Evolutionary conservation across 2,797 vertebrate genomes (phyloP).

Genomic region (Lagorchestes hirsutus): DNA sequence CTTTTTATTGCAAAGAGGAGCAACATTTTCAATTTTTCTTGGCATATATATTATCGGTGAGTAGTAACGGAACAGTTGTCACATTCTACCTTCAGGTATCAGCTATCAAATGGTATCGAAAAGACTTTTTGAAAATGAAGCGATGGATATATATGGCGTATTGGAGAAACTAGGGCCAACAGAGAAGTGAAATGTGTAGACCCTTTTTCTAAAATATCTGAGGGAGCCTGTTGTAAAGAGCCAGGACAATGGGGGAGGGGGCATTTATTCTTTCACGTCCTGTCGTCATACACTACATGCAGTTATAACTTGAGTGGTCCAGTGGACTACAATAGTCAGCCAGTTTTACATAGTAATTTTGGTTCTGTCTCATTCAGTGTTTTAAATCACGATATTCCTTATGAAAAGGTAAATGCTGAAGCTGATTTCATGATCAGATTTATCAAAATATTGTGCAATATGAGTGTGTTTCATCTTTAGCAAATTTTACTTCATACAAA

Average conservation of each 20-base stretch:
- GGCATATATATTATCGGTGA: not conserved
- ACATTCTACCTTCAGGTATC: not conserved
- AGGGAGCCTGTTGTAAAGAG: not conserved
- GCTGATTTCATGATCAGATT: not conserved
- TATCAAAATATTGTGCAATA: not conserved
- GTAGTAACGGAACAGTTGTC: not conserved
- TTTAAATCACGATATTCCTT: not conserved
- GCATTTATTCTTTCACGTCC: not conserved
- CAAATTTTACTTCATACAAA: not conserved
- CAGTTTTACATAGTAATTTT: not conserved
- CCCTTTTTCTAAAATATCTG: not conserved
- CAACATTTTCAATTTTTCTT: not conserved
- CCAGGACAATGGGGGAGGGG: not conserved
- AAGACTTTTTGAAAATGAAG: not conserved
- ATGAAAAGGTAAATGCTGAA: not conserved
- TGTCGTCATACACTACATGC: not conserved
- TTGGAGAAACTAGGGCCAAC: not conserved
- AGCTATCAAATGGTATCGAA: not conserved
- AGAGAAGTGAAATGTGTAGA: not conserved
- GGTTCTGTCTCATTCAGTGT: not conserved
- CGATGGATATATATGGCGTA: not conserved
- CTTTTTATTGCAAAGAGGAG: not conserved
- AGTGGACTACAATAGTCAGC: not conserved
- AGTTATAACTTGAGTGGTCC: not conserved
- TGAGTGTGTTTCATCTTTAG: not conserved